A percentile compares a stretch with the other conserved stretches of the same genome.
Conservation (phyloP, 2,888 invertebrate species). For the Lissocephala sabroskyi region DNA sequence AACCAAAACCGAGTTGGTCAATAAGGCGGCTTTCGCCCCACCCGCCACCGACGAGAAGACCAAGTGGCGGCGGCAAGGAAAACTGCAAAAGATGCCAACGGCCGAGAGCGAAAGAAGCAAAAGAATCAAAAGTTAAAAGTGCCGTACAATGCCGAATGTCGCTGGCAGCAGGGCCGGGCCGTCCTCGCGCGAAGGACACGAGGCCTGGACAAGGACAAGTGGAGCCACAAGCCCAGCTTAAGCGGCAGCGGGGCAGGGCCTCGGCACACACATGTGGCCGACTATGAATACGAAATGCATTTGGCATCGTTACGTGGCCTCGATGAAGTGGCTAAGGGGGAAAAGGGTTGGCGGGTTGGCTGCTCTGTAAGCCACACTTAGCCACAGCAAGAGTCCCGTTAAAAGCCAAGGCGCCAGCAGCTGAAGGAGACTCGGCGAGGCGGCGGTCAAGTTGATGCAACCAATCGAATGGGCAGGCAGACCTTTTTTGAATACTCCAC, state of each 20-base stretch:
- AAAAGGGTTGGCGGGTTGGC: not conserved
- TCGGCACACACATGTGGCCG: conserved; percentile 27
- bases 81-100: too few species aligned
- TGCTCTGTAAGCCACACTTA: conserved; percentile 22
- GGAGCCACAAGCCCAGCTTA: not conserved
- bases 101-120: too few species aligned
- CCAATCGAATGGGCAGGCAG: not conserved
- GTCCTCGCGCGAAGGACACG: too few species aligned
- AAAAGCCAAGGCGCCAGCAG: conserved; percentile 41
- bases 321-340: not conserved
- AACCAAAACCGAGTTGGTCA: conserved; percentile 16
- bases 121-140: too few species aligned
- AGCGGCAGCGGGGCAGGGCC: not conserved
- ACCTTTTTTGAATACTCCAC: too few species aligned
- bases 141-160: too few species aligned
- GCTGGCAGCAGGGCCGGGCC: too few species aligned
- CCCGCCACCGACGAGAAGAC: too few species aligned
- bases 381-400: conserved; percentile 61
- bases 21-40: too few species aligned
- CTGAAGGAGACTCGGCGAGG: not conserved
- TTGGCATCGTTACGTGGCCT: too few species aligned
- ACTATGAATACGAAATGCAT: conserved; percentile 56
- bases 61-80: too few species aligned
- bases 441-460: conserved; percentile 38
- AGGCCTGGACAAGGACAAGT: not conserved